phyloP scores from a whole-genome alignment of 2,797 vertebrate species.

The Lagodon rhomboides region DNA sequence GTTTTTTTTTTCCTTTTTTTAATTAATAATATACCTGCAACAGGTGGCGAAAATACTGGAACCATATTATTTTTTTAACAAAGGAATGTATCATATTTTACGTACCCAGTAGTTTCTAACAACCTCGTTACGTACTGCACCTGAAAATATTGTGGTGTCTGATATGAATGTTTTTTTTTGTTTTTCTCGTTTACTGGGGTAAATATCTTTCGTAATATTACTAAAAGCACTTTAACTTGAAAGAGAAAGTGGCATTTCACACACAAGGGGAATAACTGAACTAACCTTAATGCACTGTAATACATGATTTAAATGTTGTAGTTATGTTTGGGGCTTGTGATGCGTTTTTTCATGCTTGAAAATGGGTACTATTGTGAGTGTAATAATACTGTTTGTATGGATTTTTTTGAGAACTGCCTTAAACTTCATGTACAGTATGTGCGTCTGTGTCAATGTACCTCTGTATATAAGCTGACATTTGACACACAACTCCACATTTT shows the following conservation, averaged over 20 bases:
- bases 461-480: conserved; percentile 35
- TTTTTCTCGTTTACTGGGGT: conserved; percentile 32
- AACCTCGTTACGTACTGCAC: conserved; percentile 45
- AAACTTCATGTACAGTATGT: conserved; percentile 48
- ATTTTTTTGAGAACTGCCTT: conserved; percentile 14
- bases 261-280: conserved; percentile 59
- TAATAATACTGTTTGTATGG: conserved; percentile 31
- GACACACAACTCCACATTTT: conserved; percentile 17
- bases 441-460: conserved; percentile 29
- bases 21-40: conserved; percentile 39
- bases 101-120: conserved; percentile 62
- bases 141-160: conserved; percentile 47
- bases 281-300: conserved; percentile 76
- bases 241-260: conserved; percentile 63
- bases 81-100: conserved; percentile 62
- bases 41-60: conserved; percentile 47
- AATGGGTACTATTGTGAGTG: conserved; percentile 24
- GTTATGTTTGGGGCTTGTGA: conserved; percentile 33
- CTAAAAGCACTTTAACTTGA: conserved; percentile 87
- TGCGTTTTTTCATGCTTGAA: conserved; percentile 16
- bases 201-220: conserved; percentile 72
- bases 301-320: conserved; percentile 22
- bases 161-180: conserved; percentile 46
- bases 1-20: conserved; percentile 21
- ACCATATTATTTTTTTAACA: conserved; percentile 43